Conservation (phyloP, 2,113 vertebrate species). For the Rissa tridactyla region DNA sequence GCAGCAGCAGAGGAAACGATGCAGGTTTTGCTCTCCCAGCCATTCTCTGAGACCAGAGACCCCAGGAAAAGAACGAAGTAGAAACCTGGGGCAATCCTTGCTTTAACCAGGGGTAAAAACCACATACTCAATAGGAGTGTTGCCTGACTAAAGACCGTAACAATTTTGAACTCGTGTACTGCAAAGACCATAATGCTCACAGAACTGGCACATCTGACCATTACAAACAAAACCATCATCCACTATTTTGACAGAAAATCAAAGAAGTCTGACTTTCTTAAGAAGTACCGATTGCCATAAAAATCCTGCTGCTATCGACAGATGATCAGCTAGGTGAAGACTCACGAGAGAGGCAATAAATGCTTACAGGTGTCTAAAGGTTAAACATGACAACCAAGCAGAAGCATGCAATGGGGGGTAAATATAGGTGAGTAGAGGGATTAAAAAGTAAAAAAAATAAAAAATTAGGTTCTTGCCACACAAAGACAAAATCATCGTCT, state of each 20-base stretch:
- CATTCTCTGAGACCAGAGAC: not conserved
- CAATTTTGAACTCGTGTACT: not conserved
- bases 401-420: accelerated
- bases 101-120: not conserved
- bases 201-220: not conserved
- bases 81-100: not conserved
- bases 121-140: not conserved
- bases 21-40: not conserved
- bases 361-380: not conserved
- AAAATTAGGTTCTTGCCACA: not conserved
- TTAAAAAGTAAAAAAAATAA: not conserved
- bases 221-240: constrained; percentile 13
- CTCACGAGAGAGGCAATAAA: not conserved
- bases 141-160: not conserved
- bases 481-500: not conserved
- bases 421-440: accelerated
- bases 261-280: not conserved
- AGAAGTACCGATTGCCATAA: not conserved
- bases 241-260: constrained; percentile 27
- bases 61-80: not conserved
- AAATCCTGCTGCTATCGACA: not conserved
- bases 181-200: not conserved
- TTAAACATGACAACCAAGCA: not conserved
- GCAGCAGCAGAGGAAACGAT: not conserved
- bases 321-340: not conserved